phyloP scores from a whole-genome alignment of 2,797 vertebrate genomes.

The Ciconia nigra region DNA sequence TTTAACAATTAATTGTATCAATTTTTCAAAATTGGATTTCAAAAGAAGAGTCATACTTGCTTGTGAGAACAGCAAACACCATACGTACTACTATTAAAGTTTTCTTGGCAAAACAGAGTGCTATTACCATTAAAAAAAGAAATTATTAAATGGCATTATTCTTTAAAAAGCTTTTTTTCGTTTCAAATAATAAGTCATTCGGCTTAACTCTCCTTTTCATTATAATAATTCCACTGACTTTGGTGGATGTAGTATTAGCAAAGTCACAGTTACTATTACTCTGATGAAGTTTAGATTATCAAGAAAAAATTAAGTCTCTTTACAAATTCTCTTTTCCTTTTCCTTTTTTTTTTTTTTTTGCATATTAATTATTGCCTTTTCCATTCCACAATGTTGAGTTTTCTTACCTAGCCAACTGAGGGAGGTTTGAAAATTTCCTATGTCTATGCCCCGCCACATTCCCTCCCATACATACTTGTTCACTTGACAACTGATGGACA shows the following conservation, averaged over 20 bases:
- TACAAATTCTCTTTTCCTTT: background rate
- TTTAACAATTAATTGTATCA: background rate
- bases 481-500: background rate
- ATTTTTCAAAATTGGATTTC: background rate
- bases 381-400: background rate
- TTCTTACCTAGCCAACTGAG: background rate
- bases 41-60: background rate
- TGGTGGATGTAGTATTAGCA: accelerated
- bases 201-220: background rate
- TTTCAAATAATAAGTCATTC: background rate
- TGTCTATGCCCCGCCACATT: accelerated
- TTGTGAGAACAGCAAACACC: background rate
- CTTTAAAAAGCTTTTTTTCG: background rate
- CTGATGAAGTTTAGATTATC: background rate
- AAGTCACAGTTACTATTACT: background rate
- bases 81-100: background rate
- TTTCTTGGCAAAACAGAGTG: background rate
- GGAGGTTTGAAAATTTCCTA: background rate
- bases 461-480: background rate
- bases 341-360: background rate
- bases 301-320: background rate
- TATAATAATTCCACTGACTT: background rate
- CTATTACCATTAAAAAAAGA: background rate
- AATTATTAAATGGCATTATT: background rate
- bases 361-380: background rate